Conservation (phyloP, 2,797 vertebrate genomes). For the Cirrhinus molitorella region DNA sequence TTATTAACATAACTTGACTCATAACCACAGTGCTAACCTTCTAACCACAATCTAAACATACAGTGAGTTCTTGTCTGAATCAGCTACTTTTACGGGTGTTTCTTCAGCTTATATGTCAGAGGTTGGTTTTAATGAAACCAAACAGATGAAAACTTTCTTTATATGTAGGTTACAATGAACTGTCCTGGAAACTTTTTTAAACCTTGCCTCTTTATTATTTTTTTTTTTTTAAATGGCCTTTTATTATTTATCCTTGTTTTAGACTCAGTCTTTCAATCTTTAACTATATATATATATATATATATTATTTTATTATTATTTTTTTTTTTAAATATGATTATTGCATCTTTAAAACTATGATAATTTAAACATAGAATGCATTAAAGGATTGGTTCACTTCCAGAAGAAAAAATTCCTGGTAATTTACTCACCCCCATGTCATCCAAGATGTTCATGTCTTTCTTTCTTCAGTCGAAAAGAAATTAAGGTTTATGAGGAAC, state of each 20-base stretch:
- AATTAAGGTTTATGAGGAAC: too few relatives aligned
- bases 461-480: too few relatives aligned
- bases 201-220: not conserved
- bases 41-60: constrained; percentile 1
- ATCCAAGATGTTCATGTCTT: too few relatives aligned
- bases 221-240: not conserved
- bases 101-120: not conserved
- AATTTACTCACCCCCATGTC: too few relatives aligned
- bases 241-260: not conserved
- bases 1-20: not conserved
- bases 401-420: too few relatives aligned
- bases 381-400: too few relatives aligned
- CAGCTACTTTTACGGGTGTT: not conserved
- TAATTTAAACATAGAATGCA: not conserved
- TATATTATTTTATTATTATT: too few relatives aligned
- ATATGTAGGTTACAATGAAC: not conserved
- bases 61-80: not conserved
- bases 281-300: too few relatives aligned
- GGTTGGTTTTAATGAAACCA: not conserved
- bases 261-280: not conserved
- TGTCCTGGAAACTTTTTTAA: not conserved
- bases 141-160: not conserved
- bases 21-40: not conserved
- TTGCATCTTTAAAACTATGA: not conserved
- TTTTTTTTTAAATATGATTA: too few relatives aligned